Percentiles rank a stretch among this genome's conserved stretches.
These are phyloP conservation scores for Neoscelio sp. DNA, from an alignment of 2,888 invertebrate species.

Conservation along the genomic window DNA sequence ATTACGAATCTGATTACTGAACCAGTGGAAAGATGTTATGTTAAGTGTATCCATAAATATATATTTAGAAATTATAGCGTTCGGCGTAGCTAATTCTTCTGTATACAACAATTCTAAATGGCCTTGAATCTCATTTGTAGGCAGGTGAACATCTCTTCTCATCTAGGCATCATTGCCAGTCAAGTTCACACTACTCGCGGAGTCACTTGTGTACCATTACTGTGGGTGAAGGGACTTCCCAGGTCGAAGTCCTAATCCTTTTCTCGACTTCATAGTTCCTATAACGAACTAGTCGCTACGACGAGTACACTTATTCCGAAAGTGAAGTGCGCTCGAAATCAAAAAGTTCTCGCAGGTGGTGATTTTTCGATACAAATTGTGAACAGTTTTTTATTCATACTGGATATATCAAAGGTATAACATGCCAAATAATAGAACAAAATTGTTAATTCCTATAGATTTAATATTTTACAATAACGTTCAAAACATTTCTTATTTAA, in stretches of 20 bases:
- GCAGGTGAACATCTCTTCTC: constrained; percentile 53
- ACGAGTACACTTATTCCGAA: constrained; percentile 16
- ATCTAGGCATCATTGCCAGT: constrained; percentile 59
- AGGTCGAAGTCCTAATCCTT: constrained; percentile 55
- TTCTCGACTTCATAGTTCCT: constrained; percentile 26
- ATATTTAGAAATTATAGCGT: too few species aligned
- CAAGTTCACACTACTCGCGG: constrained; percentile 63
- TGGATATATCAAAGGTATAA: constrained; percentile 4
- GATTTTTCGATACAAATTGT: too few species aligned
- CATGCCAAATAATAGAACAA: too few species aligned
- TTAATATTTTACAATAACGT: too few species aligned
- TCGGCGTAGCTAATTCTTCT: not conserved
- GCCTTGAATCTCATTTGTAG: constrained; percentile 55
- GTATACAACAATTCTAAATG: constrained; percentile 23
- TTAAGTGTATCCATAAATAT: too few species aligned
- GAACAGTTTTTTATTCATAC: not conserved
- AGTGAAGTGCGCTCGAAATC: constrained; percentile 30
- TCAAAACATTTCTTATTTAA: too few species aligned
- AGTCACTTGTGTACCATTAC: constrained; percentile 54
- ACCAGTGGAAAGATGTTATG: too few species aligned
- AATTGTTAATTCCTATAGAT: too few species aligned
- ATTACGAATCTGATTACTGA: too few species aligned
- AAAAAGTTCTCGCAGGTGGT: too few species aligned
- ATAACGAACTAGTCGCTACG: constrained; percentile 21
- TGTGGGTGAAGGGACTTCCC: constrained; percentile 61